Evolutionary conservation across 92 coral and sea anemone genomes (phyloP).

Genomic region (Porites divaricata): DNA sequence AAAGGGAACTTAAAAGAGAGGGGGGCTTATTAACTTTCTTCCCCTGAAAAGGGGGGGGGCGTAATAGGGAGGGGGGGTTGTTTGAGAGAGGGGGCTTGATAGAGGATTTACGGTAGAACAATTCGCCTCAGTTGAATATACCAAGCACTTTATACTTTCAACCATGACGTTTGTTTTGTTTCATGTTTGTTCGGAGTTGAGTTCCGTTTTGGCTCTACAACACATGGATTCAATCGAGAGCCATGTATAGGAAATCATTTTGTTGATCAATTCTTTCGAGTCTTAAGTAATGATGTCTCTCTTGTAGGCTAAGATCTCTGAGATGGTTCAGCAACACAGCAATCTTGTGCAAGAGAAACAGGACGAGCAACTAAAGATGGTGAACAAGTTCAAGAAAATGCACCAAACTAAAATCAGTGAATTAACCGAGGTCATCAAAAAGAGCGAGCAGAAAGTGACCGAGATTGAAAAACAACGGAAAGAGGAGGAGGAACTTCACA

Average conservation of each 20-base stretch:
- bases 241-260: background rate
- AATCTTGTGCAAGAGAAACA: constrained; percentile 86
- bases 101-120: too few relatives aligned
- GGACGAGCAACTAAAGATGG: constrained; percentile 84
- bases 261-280: background rate
- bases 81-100: too few relatives aligned
- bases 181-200: too few relatives aligned
- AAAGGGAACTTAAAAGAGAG: too few relatives aligned
- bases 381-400: constrained; percentile 64
- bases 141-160: too few relatives aligned
- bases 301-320: constrained; percentile 75
- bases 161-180: too few relatives aligned
- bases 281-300: constrained; percentile 2
- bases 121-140: too few relatives aligned
- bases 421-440: constrained; percentile 73
- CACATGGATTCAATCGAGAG: too few relatives aligned
- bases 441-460: constrained; percentile 64
- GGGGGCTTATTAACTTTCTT: too few relatives aligned
- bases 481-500: constrained; percentile 68
- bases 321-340: constrained; percentile 86
- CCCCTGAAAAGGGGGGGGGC: too few relatives aligned
- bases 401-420: constrained; percentile 81
- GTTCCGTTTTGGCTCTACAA: too few relatives aligned
- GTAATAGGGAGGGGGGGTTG: too few relatives aligned
- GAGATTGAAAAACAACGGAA: constrained; percentile 83